Percentiles rank a stretch among this genome's conserved stretches.
Evolutionary conservation across 2,113 vertebrate species (phyloP).

Genomic region (Arvicanthis niloticus): DNA sequence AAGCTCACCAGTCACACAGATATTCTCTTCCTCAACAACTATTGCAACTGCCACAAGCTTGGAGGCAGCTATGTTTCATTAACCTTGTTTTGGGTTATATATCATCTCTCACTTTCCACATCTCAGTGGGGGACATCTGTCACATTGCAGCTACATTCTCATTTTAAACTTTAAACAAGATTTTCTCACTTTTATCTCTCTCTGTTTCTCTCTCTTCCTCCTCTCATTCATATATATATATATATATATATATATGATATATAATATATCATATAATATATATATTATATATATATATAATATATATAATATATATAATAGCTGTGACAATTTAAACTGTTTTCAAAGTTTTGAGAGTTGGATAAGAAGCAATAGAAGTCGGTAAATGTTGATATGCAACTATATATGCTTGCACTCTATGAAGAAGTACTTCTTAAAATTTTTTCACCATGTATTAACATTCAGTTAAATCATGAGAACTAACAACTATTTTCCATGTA

Average conservation of each 20-base stretch:
- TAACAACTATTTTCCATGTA: not conserved
- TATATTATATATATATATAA: not conserved
- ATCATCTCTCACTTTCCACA: slow-evolving; percentile 56
- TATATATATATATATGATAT: not conserved
- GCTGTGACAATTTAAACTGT: slow-evolving; percentile 40
- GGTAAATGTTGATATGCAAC: not conserved
- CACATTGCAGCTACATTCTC: slow-evolving; percentile 81
- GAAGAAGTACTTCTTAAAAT: slow-evolving; percentile 40
- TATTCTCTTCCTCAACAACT: slow-evolving; percentile 54
- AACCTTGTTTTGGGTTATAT: slow-evolving; percentile 70
- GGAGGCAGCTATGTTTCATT: slow-evolving; percentile 35
- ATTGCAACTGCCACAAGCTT: slow-evolving; percentile 41
- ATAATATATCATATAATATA: not conserved
- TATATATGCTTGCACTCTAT: slow-evolving; percentile 62
- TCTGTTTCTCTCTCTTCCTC: not conserved
- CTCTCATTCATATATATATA: not conserved
- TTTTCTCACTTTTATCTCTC: not conserved
- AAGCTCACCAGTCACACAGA: slow-evolving; percentile 42
- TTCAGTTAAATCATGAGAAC: not conserved
- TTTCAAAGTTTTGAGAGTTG: slow-evolving; percentile 32
- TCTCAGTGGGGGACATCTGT: slow-evolving; percentile 74
- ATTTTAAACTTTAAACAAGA: slow-evolving; percentile 65
- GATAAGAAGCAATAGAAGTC: slow-evolving; percentile 15
- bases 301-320: not conserved
- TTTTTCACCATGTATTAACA: not conserved